Conservation (phyloP, 2,797 vertebrate species). For the Mallotus villosus region DNA sequence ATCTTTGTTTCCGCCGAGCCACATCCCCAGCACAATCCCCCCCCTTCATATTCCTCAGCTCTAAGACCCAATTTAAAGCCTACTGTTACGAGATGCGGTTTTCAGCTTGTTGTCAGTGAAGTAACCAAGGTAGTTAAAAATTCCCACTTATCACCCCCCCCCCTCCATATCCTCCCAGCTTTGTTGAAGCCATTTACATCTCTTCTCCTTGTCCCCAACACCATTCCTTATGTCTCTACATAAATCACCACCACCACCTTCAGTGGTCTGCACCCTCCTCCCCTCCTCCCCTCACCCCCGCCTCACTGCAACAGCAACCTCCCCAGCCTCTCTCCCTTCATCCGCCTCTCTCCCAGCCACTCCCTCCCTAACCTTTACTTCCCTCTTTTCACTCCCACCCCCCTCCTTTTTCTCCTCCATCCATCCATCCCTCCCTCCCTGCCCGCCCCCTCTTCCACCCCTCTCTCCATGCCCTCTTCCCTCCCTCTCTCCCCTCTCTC, state of each 20-base stretch:
- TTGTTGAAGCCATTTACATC: conserved; percentile 79
- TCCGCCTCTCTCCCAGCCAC: not conserved
- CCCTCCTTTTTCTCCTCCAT: conserved; percentile 45
- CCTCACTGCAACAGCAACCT: conserved; percentile 52
- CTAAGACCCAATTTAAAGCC: conserved; percentile 75
- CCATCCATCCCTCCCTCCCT: conserved; percentile 23
- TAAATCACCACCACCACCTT: conserved; percentile 8
- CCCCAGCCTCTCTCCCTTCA: conserved; percentile 47
- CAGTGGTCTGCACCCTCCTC: not conserved
- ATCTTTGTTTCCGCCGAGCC: conserved; percentile 65
- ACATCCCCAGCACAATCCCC: conserved; percentile 70
- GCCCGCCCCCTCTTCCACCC: not conserved
- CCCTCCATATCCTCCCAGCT: conserved; percentile 71
- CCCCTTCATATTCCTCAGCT: conserved; percentile 65
- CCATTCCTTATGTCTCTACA: conserved; percentile 1
- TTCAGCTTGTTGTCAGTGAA: conserved; percentile 73
- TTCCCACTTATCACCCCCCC: conserved; percentile 64
- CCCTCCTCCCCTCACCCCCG: not conserved
- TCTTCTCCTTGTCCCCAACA: conserved; percentile 67
- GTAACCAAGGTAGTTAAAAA: conserved; percentile 75
- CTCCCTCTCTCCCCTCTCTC: conserved; percentile 1
- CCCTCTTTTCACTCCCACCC: conserved; percentile 50
- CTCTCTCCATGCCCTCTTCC: not conserved
- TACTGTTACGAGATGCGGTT: conserved; percentile 77
- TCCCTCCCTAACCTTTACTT: conserved; percentile 57